Evolutionary conservation across 92 coral and sea anemone genomes (phyloP), one percentile per base, ranked within the genome.

Genomic region (Actinostola sp.): DNA sequence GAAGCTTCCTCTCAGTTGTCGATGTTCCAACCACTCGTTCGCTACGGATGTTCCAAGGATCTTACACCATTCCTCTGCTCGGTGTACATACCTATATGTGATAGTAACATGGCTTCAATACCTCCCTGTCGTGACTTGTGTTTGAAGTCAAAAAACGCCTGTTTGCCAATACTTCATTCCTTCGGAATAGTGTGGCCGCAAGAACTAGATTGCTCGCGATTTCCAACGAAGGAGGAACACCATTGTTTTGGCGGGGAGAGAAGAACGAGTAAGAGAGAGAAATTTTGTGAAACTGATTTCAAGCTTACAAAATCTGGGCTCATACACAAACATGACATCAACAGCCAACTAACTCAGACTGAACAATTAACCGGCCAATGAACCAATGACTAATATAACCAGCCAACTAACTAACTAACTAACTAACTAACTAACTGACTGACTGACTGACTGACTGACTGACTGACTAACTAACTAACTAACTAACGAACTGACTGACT

Each of bases 121-220:
- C 87, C 72, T n/a, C 86, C 86, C 0, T 86, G 91, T 57, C 70
- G 81, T 26, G 83, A 82, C 1, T 33, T 81, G n/a, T 86, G 91
- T 35, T 49, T 66, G 26, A n/a, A n/a, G 5, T 61, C 73, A 6
- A 20, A 20, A 53, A 2, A 31, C 32, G 9, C 32, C 10, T 7
- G 45, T n/a, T n/a, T n/a, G 45, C 10, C 29, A 53, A 15, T 53
- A 3, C 32, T 53, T 20, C 6, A 15, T 2, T 8, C 20, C 24
- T 60, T 24, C 16, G 67, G 72, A 12, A 76, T 86, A 41, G 44
- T 26, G 26, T 86, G 87, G 92, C 88, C 85, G 8, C 23, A 54
- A n/a, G 32, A 61, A 25, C 78, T 77, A 1, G 63, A 53, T 33
- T 87, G 88, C 26, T 64, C 61, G n/a, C 35, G 49, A 1, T 87